Percentiles rank a stretch among this genome's conserved stretches.
phyloP scores from a whole-genome alignment of 2,888 invertebrate genomes.

The Rhopalosiphum nymphaeae region DNA sequence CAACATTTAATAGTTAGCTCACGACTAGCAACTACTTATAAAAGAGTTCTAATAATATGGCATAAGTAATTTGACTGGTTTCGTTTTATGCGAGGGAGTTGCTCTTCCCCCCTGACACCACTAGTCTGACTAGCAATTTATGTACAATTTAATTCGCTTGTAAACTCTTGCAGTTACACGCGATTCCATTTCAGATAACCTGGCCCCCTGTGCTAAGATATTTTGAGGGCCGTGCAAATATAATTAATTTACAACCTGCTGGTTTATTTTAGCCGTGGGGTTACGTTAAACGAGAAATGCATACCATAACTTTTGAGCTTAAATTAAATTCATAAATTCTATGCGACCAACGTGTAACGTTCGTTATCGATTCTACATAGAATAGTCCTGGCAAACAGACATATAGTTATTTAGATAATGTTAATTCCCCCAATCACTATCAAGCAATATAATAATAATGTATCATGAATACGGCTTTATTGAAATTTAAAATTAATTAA shows the following conservation, averaged over 20 bases:
- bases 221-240: conserved; percentile 38
- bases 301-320: conserved; percentile 19
- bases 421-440: not conserved
- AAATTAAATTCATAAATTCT: conserved; percentile 58
- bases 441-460: not conserved
- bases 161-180: conserved; percentile 56
- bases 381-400: not conserved
- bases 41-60: not conserved
- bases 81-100: not conserved
- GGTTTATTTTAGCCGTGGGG: conserved; percentile 46
- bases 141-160: conserved; percentile 59
- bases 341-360: not conserved
- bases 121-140: conserved; percentile 26
- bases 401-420: not conserved
- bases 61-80: conserved; percentile 6
- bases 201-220: conserved; percentile 9
- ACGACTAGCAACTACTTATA: not conserved
- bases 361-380: conserved; percentile 10
- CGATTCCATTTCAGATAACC: conserved; percentile 64
- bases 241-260: conserved; percentile 61
- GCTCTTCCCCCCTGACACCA: not conserved
- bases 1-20: not conserved
- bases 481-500: not conserved
- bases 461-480: not conserved
- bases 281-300: conserved; percentile 33